A percentile compares a stretch with the other conserved stretches of the same genome.
These are phyloP conservation scores for Lypha dubia DNA, from an alignment of 2,888 invertebrate species.

Conservation along the genomic window DNA sequence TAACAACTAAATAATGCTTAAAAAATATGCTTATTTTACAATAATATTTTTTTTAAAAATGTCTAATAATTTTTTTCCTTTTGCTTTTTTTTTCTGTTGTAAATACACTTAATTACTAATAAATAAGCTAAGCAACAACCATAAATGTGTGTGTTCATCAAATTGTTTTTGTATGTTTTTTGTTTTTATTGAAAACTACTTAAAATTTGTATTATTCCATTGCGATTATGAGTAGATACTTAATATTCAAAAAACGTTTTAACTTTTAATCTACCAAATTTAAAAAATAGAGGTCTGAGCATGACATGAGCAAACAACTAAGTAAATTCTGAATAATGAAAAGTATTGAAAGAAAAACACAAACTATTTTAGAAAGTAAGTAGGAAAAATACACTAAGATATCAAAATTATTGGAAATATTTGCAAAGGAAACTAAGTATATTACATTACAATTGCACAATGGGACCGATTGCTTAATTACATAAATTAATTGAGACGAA, in stretches of 20 bases:
- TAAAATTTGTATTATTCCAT: constrained; percentile 70
- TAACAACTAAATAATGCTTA: constrained; percentile 64
- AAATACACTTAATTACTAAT: constrained; percentile 67
- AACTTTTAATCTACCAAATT: not conserved
- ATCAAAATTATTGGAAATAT: not conserved
- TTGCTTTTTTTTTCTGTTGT: constrained; percentile 43
- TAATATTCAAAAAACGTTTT: constrained; percentile 26
- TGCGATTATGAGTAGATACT: constrained; percentile 50
- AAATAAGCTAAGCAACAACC: constrained; percentile 72
- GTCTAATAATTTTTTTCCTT: constrained; percentile 32
- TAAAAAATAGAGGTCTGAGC: constrained; percentile 7
- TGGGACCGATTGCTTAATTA: too few species aligned
- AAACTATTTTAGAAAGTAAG: not conserved
- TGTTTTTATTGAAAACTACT: constrained; percentile 59
- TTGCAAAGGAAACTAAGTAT: too few species aligned
- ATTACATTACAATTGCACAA: too few species aligned
- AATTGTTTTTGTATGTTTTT: constrained; percentile 39
- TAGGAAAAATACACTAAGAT: not conserved
- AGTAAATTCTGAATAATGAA: not conserved
- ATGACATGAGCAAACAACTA: constrained; percentile 15
- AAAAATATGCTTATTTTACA: constrained; percentile 37
- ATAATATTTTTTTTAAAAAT: not conserved
- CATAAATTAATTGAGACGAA: too few species aligned
- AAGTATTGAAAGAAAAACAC: not conserved
- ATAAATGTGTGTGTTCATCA: constrained; percentile 62